Evolutionary conservation across 2,113 vertebrate genomes (phyloP).

Genomic region (Chionodraco myersi): DNA sequence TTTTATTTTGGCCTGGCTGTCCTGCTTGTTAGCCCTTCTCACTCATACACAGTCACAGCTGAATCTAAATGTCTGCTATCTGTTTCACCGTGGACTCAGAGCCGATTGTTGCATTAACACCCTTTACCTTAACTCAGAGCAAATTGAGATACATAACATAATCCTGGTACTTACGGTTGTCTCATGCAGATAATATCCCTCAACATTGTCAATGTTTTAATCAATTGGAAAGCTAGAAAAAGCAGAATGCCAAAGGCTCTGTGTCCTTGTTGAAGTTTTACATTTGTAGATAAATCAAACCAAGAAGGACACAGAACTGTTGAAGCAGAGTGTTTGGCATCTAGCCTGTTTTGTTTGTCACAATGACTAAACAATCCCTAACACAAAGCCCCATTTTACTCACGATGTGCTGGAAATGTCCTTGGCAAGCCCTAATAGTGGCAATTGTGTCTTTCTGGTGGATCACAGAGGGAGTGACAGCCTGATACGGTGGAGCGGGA

Average conservation of each 20-base stretch:
- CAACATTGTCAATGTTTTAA: constrained; percentile 24
- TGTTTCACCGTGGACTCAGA: constrained; percentile 50
- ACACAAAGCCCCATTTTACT: constrained; percentile 59
- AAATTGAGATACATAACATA: constrained; percentile 39
- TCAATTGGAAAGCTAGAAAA: constrained; percentile 38
- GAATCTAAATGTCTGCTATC: constrained; percentile 72
- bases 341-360: constrained; percentile 64
- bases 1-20: constrained; percentile 76
- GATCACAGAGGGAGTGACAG: constrained; percentile 72
- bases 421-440: constrained; percentile 63
- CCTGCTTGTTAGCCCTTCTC: constrained; percentile 74
- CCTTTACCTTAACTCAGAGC: constrained; percentile 10
- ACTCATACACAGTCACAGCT: constrained; percentile 74
- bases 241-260: constrained; percentile 51
- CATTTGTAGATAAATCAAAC: constrained; percentile 60
- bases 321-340: constrained; percentile 41
- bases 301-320: constrained; percentile 42
- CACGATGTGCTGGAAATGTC: constrained; percentile 63
- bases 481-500: constrained; percentile 61
- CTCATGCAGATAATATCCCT: constrained; percentile 18
- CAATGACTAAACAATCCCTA: constrained; percentile 53
- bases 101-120: constrained; percentile 41
- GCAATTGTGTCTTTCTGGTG: constrained; percentile 73
- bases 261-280: constrained; percentile 48
- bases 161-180: constrained; percentile 35